A percentile compares a stretch with the other conserved stretches of the same genome.
phyloP scores from a whole-genome alignment of 2,888 invertebrate genomes.

The Polietes domitor region DNA sequence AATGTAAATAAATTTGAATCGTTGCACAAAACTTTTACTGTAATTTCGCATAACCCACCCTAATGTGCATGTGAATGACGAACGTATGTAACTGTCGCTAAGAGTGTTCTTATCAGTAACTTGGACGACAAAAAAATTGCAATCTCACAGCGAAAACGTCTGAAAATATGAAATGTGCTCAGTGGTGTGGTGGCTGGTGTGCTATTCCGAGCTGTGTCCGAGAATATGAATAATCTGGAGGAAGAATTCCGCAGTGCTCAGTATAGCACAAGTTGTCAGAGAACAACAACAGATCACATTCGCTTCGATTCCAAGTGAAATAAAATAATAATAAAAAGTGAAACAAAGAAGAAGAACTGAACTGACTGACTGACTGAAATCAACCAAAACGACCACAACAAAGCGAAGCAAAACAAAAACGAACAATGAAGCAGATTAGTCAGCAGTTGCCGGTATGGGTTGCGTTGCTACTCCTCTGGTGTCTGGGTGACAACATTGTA shows the following conservation, averaged over 20 bases:
- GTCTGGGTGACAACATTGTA: neutral
- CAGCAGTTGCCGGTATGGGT: slow-evolving; percentile 28
- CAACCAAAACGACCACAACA: too few relatives aligned
- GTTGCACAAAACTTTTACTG: too few relatives aligned
- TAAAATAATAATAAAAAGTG: neutral
- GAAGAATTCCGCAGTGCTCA: too few relatives aligned
- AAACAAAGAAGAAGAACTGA: slow-evolving; percentile 5
- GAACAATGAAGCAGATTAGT: slow-evolving; percentile 40
- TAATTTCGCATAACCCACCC: too few relatives aligned
- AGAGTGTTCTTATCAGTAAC: too few relatives aligned
- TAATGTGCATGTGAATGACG: too few relatives aligned
- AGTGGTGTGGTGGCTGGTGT: neutral
- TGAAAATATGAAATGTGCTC: neutral
- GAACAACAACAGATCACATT: neutral
- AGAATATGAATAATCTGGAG: neutral
- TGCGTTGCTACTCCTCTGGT: slow-evolving; percentile 25
- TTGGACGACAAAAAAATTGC: too few relatives aligned
- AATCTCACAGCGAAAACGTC: too few relatives aligned
- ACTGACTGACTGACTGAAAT: neutral
- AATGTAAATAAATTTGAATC: too few relatives aligned
- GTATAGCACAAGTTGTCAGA: neutral
- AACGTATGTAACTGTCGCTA: too few relatives aligned
- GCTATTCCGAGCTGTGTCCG: too few relatives aligned
- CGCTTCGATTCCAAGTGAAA: neutral
- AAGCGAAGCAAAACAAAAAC: slow-evolving; percentile 26